These are phyloP conservation scores for Drosophila falleni DNA, from an alignment of 2,888 invertebrate genomes.

Conservation along the genomic window DNA sequence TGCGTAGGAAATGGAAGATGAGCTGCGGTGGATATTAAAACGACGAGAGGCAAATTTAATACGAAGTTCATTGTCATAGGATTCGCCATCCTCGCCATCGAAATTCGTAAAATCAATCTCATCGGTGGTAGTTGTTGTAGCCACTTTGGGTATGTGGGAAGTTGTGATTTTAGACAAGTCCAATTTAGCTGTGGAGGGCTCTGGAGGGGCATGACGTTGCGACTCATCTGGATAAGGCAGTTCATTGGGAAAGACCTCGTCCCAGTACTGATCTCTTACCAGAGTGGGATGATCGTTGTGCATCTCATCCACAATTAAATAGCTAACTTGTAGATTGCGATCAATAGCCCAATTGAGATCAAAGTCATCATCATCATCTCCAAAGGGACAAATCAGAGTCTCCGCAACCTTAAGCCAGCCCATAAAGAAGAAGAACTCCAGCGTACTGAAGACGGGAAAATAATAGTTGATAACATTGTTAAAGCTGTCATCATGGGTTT, in stretches of 20 bases:
- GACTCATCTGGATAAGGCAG: constrained; percentile 91
- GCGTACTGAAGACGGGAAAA: constrained; percentile 94
- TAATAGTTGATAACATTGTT: constrained; percentile 91
- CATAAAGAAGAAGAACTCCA: constrained; percentile 95
- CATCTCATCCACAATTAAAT: constrained; percentile 97
- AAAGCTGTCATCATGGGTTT: constrained; percentile 85
- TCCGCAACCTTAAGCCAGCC: constrained; percentile 97
- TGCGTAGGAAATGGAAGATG: constrained; percentile 37
- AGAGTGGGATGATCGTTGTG: constrained; percentile 95
- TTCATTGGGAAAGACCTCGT: constrained; percentile 93
- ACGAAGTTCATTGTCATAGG: constrained; percentile 38
- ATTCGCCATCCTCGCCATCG: constrained; percentile 37
- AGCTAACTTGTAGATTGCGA: constrained; percentile 91
- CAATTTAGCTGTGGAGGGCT: constrained; percentile 93
- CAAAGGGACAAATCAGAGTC: constrained; percentile 95
- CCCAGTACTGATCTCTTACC: constrained; percentile 95
- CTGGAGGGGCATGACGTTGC: constrained; percentile 92
- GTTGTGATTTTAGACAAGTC: constrained; percentile 82
- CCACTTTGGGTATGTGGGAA: constrained; percentile 4
- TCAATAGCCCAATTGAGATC: constrained; percentile 86
- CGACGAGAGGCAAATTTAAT: constrained; percentile 55
- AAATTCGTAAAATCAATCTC: constrained; percentile 46
- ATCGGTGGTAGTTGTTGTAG: background rate
- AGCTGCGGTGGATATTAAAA: constrained; percentile 47
- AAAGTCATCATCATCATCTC: constrained; percentile 95